Evolutionary conservation across 23 tunicate genomes (phyloP).

Genomic region (Ascidia mentula): DNA sequence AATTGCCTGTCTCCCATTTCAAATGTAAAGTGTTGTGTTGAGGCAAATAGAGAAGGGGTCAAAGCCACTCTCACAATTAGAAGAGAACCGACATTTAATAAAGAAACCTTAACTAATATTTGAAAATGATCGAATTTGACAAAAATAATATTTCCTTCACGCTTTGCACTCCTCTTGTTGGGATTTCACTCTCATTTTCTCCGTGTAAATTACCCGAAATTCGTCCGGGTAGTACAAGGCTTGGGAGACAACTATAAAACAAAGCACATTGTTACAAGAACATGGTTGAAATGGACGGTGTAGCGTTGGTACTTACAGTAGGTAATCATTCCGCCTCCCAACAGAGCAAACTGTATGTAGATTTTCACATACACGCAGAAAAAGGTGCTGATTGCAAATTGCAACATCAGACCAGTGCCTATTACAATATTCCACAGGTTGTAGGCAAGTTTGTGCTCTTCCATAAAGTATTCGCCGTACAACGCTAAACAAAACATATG

Average conservation of each 20-base stretch:
- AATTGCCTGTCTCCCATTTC: too few relatives aligned
- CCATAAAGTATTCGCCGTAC: slow-evolving; percentile 40
- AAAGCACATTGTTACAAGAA: background rate
- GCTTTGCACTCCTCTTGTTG: too few relatives aligned
- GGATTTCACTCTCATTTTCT: too few relatives aligned
- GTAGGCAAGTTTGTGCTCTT: slow-evolving; percentile 25
- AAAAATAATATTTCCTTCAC: too few relatives aligned
- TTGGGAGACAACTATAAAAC: background rate
- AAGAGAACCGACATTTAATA: too few relatives aligned
- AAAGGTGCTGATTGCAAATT: slow-evolving; percentile 41
- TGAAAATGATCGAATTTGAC: too few relatives aligned
- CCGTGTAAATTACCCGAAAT: background rate
- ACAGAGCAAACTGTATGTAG: slow-evolving; percentile 37
- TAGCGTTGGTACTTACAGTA: slow-evolving; percentile 63
- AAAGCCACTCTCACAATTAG: too few relatives aligned
- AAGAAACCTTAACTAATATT: too few relatives aligned
- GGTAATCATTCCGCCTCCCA: slow-evolving; percentile 1
- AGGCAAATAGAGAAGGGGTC: too few relatives aligned
- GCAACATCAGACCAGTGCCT: slow-evolving; percentile 34
- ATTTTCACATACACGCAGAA: slow-evolving; percentile 58
- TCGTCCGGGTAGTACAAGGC: background rate
- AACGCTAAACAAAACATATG: too few relatives aligned
- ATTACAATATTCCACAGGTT: slow-evolving; percentile 38
- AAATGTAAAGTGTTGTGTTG: too few relatives aligned
- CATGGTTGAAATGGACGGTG: background rate